These are phyloP conservation scores for Myiothlypis coronata DNA, from an alignment of 2,797 vertebrate genomes.

Conservation along the genomic window DNA sequence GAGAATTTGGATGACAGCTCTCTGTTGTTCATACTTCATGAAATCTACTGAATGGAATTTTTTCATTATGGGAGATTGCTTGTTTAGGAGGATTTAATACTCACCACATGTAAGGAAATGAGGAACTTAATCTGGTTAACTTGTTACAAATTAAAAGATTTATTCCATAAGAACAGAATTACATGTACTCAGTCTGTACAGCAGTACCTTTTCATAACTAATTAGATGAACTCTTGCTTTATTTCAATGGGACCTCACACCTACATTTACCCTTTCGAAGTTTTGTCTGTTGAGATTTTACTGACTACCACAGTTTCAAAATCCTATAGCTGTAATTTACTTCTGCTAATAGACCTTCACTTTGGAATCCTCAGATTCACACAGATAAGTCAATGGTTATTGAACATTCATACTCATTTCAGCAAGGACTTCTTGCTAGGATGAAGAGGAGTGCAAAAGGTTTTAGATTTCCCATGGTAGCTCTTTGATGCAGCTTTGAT, in stretches of 20 bases:
- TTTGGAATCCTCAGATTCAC: neutral
- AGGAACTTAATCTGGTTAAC: neutral
- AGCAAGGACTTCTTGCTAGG: neutral
- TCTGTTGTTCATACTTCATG: neutral
- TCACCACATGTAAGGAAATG: neutral
- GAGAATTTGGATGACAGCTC: neutral
- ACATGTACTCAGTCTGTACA: neutral
- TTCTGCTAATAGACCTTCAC: neutral
- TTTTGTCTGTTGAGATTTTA: neutral
- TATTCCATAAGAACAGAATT: neutral
- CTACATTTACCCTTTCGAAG: neutral
- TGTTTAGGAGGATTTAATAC: neutral
- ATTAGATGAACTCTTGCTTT: neutral
- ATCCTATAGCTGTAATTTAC: neutral
- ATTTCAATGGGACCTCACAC: neutral
- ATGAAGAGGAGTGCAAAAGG: neutral
- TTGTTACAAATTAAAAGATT: neutral
- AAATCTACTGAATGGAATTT: neutral
- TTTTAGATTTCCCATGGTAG: neutral
- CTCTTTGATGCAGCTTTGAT: neutral
- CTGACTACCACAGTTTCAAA: neutral
- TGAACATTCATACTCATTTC: neutral
- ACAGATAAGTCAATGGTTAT: neutral
- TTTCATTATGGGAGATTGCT: neutral
- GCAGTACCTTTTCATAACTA: neutral